Conservation (phyloP, 2,888 invertebrate genomes). For the Rhorus exstirpatorius region DNA sequence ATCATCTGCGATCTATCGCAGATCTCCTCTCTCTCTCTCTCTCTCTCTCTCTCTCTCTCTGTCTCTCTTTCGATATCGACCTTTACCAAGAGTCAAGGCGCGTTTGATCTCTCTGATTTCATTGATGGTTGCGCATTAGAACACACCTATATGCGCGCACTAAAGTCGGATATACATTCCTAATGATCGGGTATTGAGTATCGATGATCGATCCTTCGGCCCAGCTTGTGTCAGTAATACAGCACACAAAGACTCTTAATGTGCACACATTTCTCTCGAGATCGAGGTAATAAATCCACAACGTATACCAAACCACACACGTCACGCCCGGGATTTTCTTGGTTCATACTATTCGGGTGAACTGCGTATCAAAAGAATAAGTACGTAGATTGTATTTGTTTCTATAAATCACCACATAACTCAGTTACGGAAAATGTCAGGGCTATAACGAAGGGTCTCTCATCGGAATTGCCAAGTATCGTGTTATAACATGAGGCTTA, state of each 20-base stretch:
- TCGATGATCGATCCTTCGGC: slow-evolving; percentile 57
- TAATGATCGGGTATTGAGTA: slow-evolving; percentile 60
- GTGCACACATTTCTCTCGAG: neutral
- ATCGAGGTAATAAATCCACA: slow-evolving; percentile 31
- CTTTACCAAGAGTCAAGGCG: slow-evolving; percentile 45
- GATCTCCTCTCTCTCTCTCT: neutral
- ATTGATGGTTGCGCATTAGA: slow-evolving; percentile 37
- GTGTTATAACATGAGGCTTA: neutral
- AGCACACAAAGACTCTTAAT: neutral
- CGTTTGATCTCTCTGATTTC: slow-evolving; percentile 52
- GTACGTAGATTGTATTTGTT: slow-evolving; percentile 3
- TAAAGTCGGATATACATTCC: slow-evolving; percentile 17
- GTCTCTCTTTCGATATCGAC: slow-evolving; percentile 21
- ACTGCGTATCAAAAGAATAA: slow-evolving; percentile 28
- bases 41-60: neutral
- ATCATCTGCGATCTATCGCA: too few relatives aligned
- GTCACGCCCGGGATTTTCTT: too few relatives aligned
- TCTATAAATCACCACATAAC: neutral
- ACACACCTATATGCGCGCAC: slow-evolving; percentile 1
- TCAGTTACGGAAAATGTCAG: neutral
- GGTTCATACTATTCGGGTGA: too few relatives aligned
- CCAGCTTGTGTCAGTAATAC: neutral
- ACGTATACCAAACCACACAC: too few relatives aligned
- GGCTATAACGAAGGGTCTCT: slow-evolving; percentile 2
- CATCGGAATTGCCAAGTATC: neutral